These are phyloP conservation scores for Melanotaenia trifasciata DNA, from an alignment of 2,797 vertebrate species.

Conservation along the genomic window DNA sequence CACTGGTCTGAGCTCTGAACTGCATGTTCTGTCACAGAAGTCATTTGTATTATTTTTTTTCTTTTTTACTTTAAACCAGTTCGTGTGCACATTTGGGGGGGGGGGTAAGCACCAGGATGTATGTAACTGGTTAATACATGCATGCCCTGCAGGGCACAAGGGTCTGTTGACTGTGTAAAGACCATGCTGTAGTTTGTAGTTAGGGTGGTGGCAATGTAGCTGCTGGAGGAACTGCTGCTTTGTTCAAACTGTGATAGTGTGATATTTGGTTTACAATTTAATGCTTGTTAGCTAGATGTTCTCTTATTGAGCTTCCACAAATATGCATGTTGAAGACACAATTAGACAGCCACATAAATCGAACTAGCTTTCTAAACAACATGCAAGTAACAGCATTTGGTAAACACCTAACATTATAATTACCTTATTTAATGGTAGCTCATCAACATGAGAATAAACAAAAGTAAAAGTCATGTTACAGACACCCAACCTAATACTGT, in stretches of 20 bases:
- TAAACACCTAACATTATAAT: no score
- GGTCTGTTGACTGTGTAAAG: slow-evolving; percentile 1
- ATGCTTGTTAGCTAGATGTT: slow-evolving; percentile 39
- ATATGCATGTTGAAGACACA: background rate
- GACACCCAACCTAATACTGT: no score
- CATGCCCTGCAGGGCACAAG: background rate
- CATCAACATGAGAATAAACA: no score
- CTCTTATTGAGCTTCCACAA: slow-evolving; percentile 3
- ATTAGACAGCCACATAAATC: background rate
- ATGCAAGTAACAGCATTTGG: no score
- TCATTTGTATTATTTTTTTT: no score
- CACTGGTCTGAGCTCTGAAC: background rate
- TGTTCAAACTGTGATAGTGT: slow-evolving; percentile 30
- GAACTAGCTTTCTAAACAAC: background rate
- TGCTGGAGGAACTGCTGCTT: slow-evolving; percentile 28
- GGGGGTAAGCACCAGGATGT: slow-evolving; percentile 4
- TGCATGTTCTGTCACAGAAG: background rate
- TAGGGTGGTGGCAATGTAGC: background rate
- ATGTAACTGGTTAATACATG: slow-evolving; percentile 36
- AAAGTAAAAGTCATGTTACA: no score
- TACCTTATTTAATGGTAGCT: no score
- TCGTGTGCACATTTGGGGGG: background rate
- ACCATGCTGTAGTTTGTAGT: slow-evolving; percentile 15
- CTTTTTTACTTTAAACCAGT: no score
- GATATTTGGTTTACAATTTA: slow-evolving; percentile 29